These are phyloP conservation scores for Hydropotes inermis DNA, from an alignment of 2,113 vertebrate genomes.

Conservation along the genomic window DNA sequence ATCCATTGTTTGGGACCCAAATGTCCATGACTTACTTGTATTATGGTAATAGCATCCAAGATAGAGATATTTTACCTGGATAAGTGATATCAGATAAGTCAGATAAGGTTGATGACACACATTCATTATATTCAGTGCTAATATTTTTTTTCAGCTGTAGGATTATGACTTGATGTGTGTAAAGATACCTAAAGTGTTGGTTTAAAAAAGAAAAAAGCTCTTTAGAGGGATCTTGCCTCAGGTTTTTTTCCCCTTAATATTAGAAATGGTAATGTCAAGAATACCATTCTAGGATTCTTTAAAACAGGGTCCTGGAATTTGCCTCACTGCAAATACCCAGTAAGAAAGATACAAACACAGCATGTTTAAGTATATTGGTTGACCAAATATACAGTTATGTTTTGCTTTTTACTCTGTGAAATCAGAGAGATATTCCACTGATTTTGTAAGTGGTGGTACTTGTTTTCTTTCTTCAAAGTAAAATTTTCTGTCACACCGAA, in stretches of 20 bases:
- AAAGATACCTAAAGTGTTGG: constrained; percentile 10
- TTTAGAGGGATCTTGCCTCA: background rate
- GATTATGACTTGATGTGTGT: background rate
- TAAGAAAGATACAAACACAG: background rate
- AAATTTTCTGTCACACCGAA: background rate
- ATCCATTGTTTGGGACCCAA: background rate
- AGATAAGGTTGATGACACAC: background rate
- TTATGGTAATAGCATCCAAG: background rate
- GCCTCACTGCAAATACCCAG: background rate
- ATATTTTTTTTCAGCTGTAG: background rate
- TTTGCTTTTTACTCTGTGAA: background rate
- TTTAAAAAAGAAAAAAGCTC: background rate
- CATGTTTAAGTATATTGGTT: background rate
- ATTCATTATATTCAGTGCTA: background rate
- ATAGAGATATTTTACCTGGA: background rate
- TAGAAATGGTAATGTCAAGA: background rate
- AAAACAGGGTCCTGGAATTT: background rate
- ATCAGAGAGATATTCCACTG: background rate
- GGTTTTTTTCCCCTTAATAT: background rate
- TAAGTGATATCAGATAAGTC: background rate
- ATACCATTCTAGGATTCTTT: background rate
- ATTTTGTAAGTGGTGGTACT: background rate
- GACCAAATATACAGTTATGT: background rate
- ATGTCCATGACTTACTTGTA: background rate
- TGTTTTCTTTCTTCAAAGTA: background rate